Conservation (phyloP, 2,797 vertebrate genomes). For the Fringilla coelebs region DNA sequence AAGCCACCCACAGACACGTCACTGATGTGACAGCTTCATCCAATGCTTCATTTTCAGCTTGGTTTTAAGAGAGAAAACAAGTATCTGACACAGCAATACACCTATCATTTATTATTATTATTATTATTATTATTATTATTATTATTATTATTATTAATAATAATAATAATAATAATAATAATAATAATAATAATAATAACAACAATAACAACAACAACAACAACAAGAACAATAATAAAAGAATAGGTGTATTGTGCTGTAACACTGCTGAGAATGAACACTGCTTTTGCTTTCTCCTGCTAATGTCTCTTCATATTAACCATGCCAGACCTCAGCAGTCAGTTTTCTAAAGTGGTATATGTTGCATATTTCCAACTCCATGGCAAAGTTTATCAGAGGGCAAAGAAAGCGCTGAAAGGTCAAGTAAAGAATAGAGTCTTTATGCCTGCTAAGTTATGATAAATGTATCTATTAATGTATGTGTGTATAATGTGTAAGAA, state of each 20-base stretch:
- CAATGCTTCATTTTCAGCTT: background rate
- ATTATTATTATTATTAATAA: background rate
- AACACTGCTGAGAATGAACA: background rate
- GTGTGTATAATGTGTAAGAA: background rate
- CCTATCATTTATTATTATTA: background rate
- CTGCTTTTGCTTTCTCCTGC: background rate
- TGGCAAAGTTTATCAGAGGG: background rate
- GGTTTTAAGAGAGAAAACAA: background rate
- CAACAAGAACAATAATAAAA: too few relatives aligned
- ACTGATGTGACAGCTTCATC: background rate
- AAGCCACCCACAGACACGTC: accelerated
- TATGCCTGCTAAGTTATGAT: background rate
- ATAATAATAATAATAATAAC: too few relatives aligned
- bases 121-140: background rate
- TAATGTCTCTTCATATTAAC: background rate
- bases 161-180: too few relatives aligned
- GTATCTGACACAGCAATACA: background rate
- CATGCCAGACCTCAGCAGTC: background rate
- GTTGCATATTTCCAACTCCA: background rate
- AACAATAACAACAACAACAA: too few relatives aligned
- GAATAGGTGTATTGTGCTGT: too few relatives aligned
- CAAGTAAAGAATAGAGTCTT: background rate
- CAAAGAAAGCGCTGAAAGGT: background rate
- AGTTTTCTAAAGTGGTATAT: background rate
- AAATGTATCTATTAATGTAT: background rate